A percentile compares a stretch with the other conserved stretches of the same genome.
Evolutionary conservation across 2,797 vertebrate genomes (phyloP).

Genomic region (Chrysocyon brachyurus): DNA sequence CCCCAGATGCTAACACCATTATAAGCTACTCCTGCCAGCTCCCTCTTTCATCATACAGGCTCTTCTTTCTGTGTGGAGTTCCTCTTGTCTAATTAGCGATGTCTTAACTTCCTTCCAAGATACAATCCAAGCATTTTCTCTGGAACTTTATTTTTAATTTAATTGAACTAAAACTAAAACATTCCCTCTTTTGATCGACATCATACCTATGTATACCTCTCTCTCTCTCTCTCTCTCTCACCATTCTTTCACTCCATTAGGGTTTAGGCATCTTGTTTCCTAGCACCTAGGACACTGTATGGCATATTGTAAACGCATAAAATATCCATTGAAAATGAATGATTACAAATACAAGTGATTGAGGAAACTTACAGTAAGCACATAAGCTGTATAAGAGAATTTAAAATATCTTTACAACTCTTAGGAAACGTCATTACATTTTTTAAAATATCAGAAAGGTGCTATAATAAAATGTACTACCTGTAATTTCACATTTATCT

Average conservation of each 20-base stretch:
- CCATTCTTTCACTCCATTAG: neutral
- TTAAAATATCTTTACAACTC: neutral
- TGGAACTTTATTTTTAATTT: neutral
- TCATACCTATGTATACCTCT: neutral
- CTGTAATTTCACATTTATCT: neutral
- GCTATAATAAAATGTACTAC: neutral
- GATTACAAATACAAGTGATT: neutral
- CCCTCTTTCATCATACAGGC: rapidly evolving
- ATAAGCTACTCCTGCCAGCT: neutral
- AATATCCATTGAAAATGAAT: neutral
- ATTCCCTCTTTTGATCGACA: neutral
- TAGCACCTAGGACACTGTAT: neutral
- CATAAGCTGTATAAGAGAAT: neutral
- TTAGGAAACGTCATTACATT: neutral
- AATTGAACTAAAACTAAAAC: neutral
- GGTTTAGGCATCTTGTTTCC: neutral
- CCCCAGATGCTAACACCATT: rapidly evolving
- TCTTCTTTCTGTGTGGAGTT: neutral
- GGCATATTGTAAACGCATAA: neutral
- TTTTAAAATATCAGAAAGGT: neutral
- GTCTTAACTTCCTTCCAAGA: neutral
- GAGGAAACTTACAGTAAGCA: neutral
- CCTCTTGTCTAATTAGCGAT: neutral
- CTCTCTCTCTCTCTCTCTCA: neutral
- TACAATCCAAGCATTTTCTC: neutral